phyloP scores from a whole-genome alignment of 1,140 invertebrate species.

The Seison nebaliae region DNA sequence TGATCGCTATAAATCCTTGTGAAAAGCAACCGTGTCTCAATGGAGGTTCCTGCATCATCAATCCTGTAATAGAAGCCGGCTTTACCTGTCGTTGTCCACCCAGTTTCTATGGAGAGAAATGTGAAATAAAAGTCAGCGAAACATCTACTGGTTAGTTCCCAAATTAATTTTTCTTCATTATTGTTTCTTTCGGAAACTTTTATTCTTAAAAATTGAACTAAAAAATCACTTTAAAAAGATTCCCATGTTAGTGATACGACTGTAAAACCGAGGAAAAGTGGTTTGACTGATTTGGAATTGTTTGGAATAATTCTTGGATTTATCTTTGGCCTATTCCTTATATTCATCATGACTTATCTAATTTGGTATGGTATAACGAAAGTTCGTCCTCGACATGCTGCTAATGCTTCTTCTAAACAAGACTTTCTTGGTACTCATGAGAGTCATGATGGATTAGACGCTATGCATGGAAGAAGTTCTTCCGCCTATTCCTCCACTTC shows the following conservation, averaged over 20 bases:
- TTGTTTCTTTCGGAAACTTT: too few relatives aligned
- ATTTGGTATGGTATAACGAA: slow-evolving; percentile 13
- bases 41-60: not conserved
- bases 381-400: too few relatives aligned
- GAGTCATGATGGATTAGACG: too few relatives aligned
- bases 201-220: too few relatives aligned
- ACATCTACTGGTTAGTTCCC: too few relatives aligned
- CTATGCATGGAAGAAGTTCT: too few relatives aligned
- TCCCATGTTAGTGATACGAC: too few relatives aligned
- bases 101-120: slow-evolving; percentile 45
- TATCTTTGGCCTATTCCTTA: slow-evolving; percentile 9
- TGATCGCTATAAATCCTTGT: not conserved
- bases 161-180: too few relatives aligned
- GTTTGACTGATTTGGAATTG: slow-evolving; percentile 11
- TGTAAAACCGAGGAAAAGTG: not conserved
- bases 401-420: too few relatives aligned
- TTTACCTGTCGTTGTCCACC: slow-evolving; percentile 44
- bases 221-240: too few relatives aligned
- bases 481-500: too few relatives aligned
- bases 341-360: slow-evolving; percentile 10
- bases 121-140: slow-evolving; percentile 32
- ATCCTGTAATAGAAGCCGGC: slow-evolving; percentile 24
- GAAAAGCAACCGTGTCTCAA: not conserved
- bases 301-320: slow-evolving; percentile 11
- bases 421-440: too few relatives aligned